Evolutionary conservation across 2,888 invertebrate genomes (phyloP).

Genomic region (Teinopalpus imperialis): DNA sequence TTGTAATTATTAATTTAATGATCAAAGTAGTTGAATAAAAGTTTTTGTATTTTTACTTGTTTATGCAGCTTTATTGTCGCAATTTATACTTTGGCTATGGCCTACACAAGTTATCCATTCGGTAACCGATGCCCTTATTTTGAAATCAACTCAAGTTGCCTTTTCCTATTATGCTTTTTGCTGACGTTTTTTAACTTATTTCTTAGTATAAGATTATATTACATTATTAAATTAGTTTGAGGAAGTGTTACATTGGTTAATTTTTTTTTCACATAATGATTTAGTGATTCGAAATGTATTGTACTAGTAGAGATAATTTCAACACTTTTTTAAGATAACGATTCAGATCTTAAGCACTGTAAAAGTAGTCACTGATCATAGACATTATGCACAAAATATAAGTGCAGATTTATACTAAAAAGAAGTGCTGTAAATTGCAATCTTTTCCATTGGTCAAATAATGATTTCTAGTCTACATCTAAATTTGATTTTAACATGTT

Average conservation of each 20-base stretch:
- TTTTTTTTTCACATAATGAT: conserved; percentile 1
- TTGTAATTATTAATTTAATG: conserved; percentile 53
- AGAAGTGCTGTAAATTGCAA: too few species aligned
- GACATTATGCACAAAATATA: conserved; percentile 8
- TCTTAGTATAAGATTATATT: conserved; percentile 14
- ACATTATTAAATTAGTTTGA: neutral
- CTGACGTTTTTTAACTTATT: conserved; percentile 20
- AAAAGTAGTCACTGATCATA: neutral
- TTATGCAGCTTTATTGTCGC: conserved; percentile 13
- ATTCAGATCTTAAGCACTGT: conserved; percentile 4
- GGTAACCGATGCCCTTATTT: too few species aligned
- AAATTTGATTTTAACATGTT: conserved; percentile 18
- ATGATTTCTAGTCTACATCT: conserved; percentile 23
- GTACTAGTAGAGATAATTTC: conserved; percentile 11
- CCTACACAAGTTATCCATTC: too few species aligned
- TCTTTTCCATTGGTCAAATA: conserved; percentile 11
- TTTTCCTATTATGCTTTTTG: conserved; percentile 18
- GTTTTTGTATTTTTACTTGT: conserved; percentile 38
- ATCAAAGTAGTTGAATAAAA: conserved; percentile 52
- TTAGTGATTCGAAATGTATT: conserved; percentile 2
- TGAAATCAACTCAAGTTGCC: conserved; percentile 1
- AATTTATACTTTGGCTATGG: neutral
- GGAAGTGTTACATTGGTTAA: neutral
- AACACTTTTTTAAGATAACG: neutral
- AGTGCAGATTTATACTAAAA: too few species aligned